phyloP scores from a whole-genome alignment of 1,140 invertebrate species.

The Goniozus legneri region DNA sequence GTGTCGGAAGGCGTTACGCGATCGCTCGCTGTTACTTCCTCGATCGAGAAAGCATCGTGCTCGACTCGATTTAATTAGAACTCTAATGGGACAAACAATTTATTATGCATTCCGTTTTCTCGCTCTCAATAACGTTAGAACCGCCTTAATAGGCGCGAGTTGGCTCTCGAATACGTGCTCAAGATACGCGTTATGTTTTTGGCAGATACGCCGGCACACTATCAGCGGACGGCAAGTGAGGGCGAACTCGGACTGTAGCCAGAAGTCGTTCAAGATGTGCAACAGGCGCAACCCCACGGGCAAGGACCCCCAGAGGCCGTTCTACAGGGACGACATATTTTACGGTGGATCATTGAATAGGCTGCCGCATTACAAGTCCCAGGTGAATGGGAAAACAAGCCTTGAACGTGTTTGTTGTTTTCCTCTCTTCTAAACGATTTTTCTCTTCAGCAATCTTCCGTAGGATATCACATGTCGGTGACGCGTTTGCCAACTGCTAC shows the following conservation, averaged over 20 bases:
- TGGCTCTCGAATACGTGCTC: too few relatives aligned
- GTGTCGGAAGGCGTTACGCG: neutral
- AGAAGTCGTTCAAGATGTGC: slow-evolving; percentile 39
- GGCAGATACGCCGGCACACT: slow-evolving; percentile 60
- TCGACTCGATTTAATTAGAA: too few relatives aligned
- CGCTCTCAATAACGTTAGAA: too few relatives aligned
- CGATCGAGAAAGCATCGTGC: too few relatives aligned
- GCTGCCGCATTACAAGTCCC: slow-evolving; percentile 77
- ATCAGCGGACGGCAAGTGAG: slow-evolving; percentile 55
- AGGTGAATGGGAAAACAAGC: slow-evolving; percentile 43
- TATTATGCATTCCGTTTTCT: too few relatives aligned
- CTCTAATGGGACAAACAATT: too few relatives aligned
- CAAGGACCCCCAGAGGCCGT: slow-evolving; percentile 60
- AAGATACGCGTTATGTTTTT: too few relatives aligned
- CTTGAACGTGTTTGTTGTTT: neutral
- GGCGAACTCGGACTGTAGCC: slow-evolving; percentile 47
- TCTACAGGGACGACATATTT: slow-evolving; percentile 87
- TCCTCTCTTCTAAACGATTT: slow-evolving; percentile 1
- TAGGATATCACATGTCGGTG: slow-evolving; percentile 79
- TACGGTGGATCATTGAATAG: slow-evolving; percentile 78
- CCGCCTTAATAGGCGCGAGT: too few relatives aligned
- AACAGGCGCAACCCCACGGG: slow-evolving; percentile 37
- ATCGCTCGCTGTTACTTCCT: too few relatives aligned
- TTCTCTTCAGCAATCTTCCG: slow-evolving; percentile 56
- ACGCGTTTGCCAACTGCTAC: slow-evolving; percentile 74